Base-by-base conservation (phyloP, 1,140 invertebrate species). In the Hyphantria cunea region DNA sequence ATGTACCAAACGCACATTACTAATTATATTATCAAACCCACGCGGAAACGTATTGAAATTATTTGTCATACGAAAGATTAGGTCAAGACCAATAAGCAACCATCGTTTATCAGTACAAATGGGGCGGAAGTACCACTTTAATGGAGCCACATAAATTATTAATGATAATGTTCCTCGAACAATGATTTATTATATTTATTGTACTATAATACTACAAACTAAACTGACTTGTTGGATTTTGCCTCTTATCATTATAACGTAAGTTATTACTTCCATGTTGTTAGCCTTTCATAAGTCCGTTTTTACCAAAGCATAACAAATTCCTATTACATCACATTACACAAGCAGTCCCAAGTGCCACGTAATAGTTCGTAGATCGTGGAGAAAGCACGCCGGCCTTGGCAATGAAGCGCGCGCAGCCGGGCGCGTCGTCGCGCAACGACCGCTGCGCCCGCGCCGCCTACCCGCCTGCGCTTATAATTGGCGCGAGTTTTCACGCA, bases 331-430 rank as follows among this genome's bases (percentile, higher is more conserved):
- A 79, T 84, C 74, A 81, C 66, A 80, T 84, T 84, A 85, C 75
- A 74, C 76, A 79, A 85, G 68, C 66, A 63, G 59, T 63, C 50
- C 64, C 55, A 51, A 69, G 70, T 60, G 70, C 52, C 62, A 75
- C 74, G 74, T 77, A 80, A 81, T 65, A 72, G 63, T 63, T 72
- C 39, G 74, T 76, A 68, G 74, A 74, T 65, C 66, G 68, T 56
- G 74, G 85, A 86, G 85, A 88, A 86, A 86, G 85, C 83, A 81
- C 59, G 68, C 13, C 72, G 85, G 79, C 85, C 83, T 88, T 88
- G 85, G 82, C 85, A 84, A 74, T 88, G 85, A 84, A 66, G 78
- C 76, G 74, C 59, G 75, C 60, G 66, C 68, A 68, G 70, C 68
- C 70, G 70, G 56, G 58, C 70, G 69, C 70, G 73, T 64, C 73